Evolutionary conservation across 2,888 invertebrate genomes (phyloP).

Genomic region (Argyra leucocephala): DNA sequence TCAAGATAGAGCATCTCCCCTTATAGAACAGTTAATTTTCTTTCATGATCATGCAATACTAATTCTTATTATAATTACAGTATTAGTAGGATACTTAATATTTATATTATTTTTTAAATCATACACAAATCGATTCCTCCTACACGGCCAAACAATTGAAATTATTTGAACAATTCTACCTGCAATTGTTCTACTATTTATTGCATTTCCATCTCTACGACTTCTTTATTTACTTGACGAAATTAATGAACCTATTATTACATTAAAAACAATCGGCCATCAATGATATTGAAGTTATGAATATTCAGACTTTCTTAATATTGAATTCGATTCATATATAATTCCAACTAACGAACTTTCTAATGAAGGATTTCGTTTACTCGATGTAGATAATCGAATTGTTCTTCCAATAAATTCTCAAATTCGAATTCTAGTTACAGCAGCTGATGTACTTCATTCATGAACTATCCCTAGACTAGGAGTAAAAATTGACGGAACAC

Average conservation of each 20-base stretch:
- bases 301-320: constrained; percentile 52
- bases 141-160: constrained; percentile 55
- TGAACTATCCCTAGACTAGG: no score
- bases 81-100: constrained; percentile 52
- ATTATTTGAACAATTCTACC: constrained; percentile 56
- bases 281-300: constrained; percentile 61
- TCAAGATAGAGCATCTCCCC: no score
- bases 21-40: constrained; percentile 56
- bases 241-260: constrained; percentile 50
- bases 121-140: constrained; percentile 49
- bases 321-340: constrained; percentile 57
- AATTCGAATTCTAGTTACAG: no score
- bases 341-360: constrained; percentile 43
- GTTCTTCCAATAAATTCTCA: constrained; percentile 51
- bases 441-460: no score
- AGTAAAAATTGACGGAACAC: constrained; percentile 56
- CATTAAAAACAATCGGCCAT: constrained; percentile 54
- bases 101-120: constrained; percentile 49
- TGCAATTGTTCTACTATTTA: constrained; percentile 53
- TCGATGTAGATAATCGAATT: constrained; percentile 57
- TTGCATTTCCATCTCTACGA: constrained; percentile 53
- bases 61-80: constrained; percentile 54
- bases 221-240: constrained; percentile 54
- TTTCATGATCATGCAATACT: constrained; percentile 55
- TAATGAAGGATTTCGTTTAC: constrained; percentile 46